Conservation (phyloP, 2,113 vertebrate species). For the Gavia stellata region DNA sequence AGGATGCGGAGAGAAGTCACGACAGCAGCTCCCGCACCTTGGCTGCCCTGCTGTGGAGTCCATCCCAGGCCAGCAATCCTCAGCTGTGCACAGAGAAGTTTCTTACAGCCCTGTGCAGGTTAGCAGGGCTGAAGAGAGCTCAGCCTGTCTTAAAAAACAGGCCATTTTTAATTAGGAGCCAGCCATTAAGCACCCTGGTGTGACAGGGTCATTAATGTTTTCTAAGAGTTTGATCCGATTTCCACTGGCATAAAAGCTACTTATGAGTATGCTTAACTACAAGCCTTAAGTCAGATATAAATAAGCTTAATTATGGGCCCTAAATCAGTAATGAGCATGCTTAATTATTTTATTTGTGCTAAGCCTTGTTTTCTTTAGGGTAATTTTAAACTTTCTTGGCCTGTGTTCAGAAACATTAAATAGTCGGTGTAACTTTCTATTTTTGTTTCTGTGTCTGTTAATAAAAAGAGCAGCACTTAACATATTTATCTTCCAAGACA, state of each 20-base stretch:
- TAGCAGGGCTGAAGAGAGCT: neutral
- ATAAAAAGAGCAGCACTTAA: neutral
- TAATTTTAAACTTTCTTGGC: constrained; percentile 15
- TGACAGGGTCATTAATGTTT: neutral
- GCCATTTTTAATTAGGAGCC: neutral
- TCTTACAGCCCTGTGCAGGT: neutral
- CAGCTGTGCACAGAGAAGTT: neutral
- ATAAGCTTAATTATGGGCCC: neutral
- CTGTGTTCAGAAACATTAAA: neutral
- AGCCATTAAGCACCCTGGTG: neutral
- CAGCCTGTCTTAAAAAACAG: neutral
- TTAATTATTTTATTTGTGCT: constrained; percentile 25
- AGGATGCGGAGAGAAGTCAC: neutral
- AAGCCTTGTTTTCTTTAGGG: neutral
- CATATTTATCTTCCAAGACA: neutral
- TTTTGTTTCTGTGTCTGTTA: neutral
- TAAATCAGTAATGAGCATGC: neutral
- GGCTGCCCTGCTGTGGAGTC: neutral
- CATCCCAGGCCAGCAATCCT: neutral
- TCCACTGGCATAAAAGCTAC: neutral
- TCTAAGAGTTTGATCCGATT: neutral
- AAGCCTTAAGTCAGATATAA: neutral
- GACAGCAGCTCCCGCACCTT: neutral
- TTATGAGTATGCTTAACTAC: neutral
- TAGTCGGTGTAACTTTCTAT: neutral